These are phyloP conservation scores for Nycticryphes semicollaris DNA, from an alignment of 2,113 vertebrate species.

Conservation along the genomic window DNA sequence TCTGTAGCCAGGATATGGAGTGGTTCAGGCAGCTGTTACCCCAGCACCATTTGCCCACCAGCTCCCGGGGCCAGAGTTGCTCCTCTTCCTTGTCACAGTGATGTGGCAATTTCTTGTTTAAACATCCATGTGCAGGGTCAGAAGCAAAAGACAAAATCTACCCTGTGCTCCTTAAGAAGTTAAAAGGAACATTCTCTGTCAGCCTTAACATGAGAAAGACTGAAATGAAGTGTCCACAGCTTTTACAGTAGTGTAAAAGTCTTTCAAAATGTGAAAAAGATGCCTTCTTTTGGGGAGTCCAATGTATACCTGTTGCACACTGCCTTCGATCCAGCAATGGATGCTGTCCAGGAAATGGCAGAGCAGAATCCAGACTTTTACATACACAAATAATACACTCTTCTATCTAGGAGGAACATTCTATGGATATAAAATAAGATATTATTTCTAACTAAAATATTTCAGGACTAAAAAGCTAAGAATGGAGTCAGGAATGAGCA, in stretches of 20 bases:
- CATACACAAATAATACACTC: background rate
- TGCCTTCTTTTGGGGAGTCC: background rate
- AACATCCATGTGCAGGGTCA: background rate
- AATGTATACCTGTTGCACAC: background rate
- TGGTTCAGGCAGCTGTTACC: background rate
- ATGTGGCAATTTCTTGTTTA: background rate
- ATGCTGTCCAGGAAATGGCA: background rate
- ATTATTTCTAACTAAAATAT: background rate
- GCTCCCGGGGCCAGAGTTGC: background rate
- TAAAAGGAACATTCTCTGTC: background rate
- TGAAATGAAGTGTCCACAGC: background rate
- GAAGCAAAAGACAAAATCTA: background rate
- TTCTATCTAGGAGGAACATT: background rate
- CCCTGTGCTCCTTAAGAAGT: background rate
- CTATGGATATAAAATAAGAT: background rate
- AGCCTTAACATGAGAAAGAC: background rate
- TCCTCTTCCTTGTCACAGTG: background rate
- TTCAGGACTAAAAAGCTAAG: background rate
- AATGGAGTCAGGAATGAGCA: background rate
- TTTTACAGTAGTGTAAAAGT: background rate
- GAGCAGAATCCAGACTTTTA: background rate
- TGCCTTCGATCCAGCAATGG: background rate
- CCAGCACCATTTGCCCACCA: background rate
- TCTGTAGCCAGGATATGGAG: background rate
- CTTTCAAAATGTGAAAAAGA: background rate